These are phyloP conservation scores for Garrulus glandarius DNA, from an alignment of 2,797 vertebrate genomes.

Conservation along the genomic window DNA sequence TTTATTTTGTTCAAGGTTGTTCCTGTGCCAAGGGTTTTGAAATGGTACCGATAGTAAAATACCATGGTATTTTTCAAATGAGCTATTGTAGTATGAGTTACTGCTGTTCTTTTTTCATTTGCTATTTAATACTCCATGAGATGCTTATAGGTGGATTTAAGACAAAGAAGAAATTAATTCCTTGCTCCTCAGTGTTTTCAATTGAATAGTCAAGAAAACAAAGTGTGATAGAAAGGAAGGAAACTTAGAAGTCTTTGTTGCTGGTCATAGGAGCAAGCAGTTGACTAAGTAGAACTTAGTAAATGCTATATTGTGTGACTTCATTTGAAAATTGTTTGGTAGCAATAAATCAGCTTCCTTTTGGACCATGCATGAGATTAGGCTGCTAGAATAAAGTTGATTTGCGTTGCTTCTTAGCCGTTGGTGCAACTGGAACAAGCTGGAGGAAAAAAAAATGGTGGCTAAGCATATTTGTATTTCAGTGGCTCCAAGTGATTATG, in stretches of 20 bases:
- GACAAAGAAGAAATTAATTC: not conserved
- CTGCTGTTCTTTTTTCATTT: not conserved
- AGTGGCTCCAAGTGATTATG: not conserved
- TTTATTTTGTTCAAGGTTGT: not conserved
- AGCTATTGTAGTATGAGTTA: not conserved
- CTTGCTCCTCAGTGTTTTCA: not conserved
- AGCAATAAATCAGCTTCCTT: not conserved
- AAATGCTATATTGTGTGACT: not conserved
- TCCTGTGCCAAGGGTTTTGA: not conserved
- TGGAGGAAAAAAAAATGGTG: not conserved
- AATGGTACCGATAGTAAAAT: not conserved
- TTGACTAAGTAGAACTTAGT: not conserved
- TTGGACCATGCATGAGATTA: not conserved
- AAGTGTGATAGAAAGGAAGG: not conserved
- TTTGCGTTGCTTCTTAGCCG: not conserved
- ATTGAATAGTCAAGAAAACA: not conserved
- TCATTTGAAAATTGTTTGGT: not conserved
- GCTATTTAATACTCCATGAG: not conserved
- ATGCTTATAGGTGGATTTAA: not conserved
- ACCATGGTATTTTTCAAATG: not conserved
- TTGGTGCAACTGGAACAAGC: not conserved
- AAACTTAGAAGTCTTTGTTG: not conserved
- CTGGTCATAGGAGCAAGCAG: not conserved
- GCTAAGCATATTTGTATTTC: not conserved
- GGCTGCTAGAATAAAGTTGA: not conserved